phyloP scores from a whole-genome alignment of 2,113 vertebrate genomes.

The Callospermophilus lateralis region DNA sequence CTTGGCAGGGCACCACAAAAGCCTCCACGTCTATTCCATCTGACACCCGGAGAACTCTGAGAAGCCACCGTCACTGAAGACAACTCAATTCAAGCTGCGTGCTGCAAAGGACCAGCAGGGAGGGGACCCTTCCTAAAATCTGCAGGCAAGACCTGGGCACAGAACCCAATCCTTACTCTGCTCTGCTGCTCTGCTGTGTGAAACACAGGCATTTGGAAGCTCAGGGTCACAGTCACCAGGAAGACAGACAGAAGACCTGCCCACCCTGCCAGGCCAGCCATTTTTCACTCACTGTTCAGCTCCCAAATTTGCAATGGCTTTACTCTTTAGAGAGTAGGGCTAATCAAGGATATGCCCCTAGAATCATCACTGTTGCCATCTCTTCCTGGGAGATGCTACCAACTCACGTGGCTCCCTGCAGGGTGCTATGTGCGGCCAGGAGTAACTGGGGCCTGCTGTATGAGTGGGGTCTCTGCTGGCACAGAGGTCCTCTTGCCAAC shows the following conservation, averaged over 20 bases:
- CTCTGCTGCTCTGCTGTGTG: background rate
- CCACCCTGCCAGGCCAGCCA: background rate
- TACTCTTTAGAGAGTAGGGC: background rate
- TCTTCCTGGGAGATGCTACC: background rate
- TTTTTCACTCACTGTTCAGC: accelerated
- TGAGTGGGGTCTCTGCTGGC: background rate
- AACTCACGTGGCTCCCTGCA: accelerated
- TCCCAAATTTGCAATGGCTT: background rate
- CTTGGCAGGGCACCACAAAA: background rate
- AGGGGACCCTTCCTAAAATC: background rate
- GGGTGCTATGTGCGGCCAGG: accelerated
- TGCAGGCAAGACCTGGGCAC: background rate
- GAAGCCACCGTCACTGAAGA: background rate
- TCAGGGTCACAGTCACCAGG: background rate
- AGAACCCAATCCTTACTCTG: accelerated
- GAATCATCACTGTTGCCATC: background rate
- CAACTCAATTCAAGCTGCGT: background rate
- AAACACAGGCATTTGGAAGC: background rate
- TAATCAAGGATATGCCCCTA: background rate
- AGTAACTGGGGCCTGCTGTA: no score
- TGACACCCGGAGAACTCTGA: no score
- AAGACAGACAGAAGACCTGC: background rate
- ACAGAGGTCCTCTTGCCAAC: accelerated
- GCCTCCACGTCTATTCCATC: accelerated
- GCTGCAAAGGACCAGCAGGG: background rate